phyloP scores from a whole-genome alignment of 2,113 vertebrate genomes.

The Amphiprion percula region DNA sequence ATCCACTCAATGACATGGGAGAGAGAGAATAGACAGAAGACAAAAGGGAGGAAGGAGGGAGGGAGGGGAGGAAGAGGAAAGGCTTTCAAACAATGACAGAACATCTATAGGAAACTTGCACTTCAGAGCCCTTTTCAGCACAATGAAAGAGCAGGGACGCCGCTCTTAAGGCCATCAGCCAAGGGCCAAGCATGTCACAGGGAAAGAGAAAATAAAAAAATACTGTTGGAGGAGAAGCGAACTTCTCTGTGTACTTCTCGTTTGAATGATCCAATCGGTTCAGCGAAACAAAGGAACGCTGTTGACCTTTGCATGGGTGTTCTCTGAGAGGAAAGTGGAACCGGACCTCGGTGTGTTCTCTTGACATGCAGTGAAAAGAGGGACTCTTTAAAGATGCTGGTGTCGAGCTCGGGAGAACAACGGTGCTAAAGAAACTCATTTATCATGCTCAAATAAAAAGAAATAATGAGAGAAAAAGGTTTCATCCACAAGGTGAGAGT shows the following conservation, averaged over 20 bases:
- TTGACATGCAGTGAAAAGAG: background rate
- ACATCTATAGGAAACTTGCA: constrained; percentile 57
- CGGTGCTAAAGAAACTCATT: constrained; percentile 38
- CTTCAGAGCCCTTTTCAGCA: constrained; percentile 54
- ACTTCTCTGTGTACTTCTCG: constrained; percentile 17
- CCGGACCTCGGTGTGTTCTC: constrained; percentile 32
- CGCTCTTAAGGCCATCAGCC: constrained; percentile 18
- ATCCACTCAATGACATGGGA: constrained; percentile 38
- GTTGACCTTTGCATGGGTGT: constrained; percentile 56
- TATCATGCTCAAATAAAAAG: constrained; percentile 25
- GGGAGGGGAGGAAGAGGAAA: constrained; percentile 44
- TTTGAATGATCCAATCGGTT: constrained; percentile 34
- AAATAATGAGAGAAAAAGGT: background rate
- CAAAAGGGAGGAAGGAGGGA: constrained; percentile 33
- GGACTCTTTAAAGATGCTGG: constrained; percentile 8
- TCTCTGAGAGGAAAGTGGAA: constrained; percentile 40
- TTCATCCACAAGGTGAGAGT: background rate
- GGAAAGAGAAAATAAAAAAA: constrained; percentile 7
- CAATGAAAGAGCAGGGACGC: constrained; percentile 30
- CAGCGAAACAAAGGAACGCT: constrained; percentile 32
- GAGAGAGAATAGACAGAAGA: constrained; percentile 13
- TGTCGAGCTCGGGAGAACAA: constrained; percentile 17
- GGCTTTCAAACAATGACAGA: constrained; percentile 43
- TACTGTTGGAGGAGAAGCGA: constrained; percentile 12
- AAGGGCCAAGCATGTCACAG: constrained; percentile 32